These are phyloP conservation scores for Drosophila azteca DNA, from an alignment of 1,140 invertebrate genomes.

Conservation along the genomic window DNA sequence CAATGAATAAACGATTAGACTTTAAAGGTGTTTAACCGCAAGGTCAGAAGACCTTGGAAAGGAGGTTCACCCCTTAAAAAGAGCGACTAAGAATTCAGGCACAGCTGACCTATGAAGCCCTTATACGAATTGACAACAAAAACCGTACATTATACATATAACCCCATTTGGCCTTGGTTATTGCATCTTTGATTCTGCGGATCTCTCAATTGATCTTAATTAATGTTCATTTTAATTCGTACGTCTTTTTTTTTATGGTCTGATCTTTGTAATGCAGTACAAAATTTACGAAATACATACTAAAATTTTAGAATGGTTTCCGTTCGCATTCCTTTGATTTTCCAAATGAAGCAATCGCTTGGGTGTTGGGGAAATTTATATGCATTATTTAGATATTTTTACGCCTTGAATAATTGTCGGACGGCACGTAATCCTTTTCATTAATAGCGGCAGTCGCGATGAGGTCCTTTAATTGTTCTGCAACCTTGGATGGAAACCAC, in stretches of 20 bases:
- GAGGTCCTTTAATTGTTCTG: background rate
- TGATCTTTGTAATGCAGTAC: constrained; percentile 10
- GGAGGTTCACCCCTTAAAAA: background rate
- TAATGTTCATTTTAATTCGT: constrained; percentile 53
- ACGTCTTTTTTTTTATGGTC: constrained; percentile 16
- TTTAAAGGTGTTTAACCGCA: constrained; percentile 25
- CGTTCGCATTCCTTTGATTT: background rate
- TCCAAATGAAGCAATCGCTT: no score
- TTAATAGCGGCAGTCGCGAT: background rate
- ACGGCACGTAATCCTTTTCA: background rate
- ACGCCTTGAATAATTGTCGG: constrained; percentile 14
- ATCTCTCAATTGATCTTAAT: constrained; percentile 66
- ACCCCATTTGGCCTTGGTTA: constrained; percentile 26
- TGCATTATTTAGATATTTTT: constrained; percentile 20
- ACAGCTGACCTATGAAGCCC: background rate
- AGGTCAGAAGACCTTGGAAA: background rate
- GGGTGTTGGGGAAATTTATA: background rate
- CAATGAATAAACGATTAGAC: background rate
- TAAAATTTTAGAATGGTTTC: background rate
- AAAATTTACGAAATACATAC: background rate
- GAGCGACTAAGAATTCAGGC: no score
- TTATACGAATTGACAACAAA: background rate
- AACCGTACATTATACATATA: background rate
- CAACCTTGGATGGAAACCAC: no score
- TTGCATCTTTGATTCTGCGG: constrained; percentile 48